Conservation (phyloP, 1,140 invertebrate species). For the Drosophila ironensis region DNA sequence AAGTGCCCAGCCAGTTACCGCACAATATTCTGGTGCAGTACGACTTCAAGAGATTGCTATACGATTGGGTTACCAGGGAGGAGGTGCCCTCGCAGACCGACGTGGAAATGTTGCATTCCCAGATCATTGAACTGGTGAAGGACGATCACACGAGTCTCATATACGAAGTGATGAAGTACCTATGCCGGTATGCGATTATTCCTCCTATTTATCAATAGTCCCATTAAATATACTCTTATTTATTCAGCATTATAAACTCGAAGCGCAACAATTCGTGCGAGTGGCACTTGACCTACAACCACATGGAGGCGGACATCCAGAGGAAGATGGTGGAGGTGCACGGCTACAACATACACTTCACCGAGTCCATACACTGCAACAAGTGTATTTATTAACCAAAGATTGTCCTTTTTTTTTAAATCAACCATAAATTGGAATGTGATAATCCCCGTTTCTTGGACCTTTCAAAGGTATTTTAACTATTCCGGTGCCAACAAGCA, state of each 20-base stretch:
- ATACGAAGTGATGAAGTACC: constrained; percentile 59
- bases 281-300: constrained; percentile 58
- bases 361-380: constrained; percentile 38
- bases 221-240: not conserved
- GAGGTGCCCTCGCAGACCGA: constrained; percentile 32
- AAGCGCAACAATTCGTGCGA: constrained; percentile 35
- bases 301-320: constrained; percentile 45
- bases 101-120: constrained; percentile 34
- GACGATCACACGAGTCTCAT: constrained; percentile 14
- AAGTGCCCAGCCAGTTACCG: not conserved
- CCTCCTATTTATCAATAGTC: too few species aligned
- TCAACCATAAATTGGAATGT: too few species aligned
- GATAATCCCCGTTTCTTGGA: too few species aligned
- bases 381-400: constrained; percentile 14
- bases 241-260: constrained; percentile 38
- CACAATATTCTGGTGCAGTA: not conserved
- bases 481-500: too few species aligned
- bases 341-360: constrained; percentile 28
- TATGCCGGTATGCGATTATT: constrained; percentile 34
- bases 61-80: constrained; percentile 44
- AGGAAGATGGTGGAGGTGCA: constrained; percentile 10
- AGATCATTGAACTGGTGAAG: constrained; percentile 30
- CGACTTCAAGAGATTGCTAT: constrained; percentile 30
- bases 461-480: too few species aligned
- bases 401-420: not conserved